These are phyloP conservation scores for Phytoseiulus persimilis DNA, from an alignment of 2,888 invertebrate genomes.

Conservation along the genomic window DNA sequence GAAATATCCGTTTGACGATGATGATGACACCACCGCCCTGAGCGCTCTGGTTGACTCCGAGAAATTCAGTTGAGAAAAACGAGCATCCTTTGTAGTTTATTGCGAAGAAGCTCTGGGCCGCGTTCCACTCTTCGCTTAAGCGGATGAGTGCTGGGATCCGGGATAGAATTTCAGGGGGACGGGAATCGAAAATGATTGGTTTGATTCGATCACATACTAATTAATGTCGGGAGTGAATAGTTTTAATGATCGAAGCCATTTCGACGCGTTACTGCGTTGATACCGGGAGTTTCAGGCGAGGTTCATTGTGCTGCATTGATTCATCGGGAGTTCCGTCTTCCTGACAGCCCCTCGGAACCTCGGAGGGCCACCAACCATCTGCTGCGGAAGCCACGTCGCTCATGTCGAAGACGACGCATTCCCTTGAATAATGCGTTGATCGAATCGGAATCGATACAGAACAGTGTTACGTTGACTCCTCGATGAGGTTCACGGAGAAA, in stretches of 20 bases:
- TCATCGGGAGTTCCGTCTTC: too few relatives aligned
- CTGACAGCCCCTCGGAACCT: too few relatives aligned
- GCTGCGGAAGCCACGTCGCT: too few relatives aligned
- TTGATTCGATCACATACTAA: too few relatives aligned
- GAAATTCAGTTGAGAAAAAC: background rate
- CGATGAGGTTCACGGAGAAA: background rate
- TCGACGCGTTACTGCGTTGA: too few relatives aligned
- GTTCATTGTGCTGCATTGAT: too few relatives aligned
- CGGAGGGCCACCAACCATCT: too few relatives aligned
- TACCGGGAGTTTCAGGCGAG: too few relatives aligned
- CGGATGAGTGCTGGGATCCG: background rate
- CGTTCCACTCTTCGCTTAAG: background rate
- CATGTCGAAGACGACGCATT: too few relatives aligned
- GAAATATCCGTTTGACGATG: background rate
- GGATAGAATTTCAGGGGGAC: background rate
- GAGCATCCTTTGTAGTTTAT: background rate
- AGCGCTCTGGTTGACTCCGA: background rate
- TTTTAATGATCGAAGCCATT: too few relatives aligned
- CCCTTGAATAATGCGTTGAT: too few relatives aligned
- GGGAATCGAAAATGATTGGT: background rate
- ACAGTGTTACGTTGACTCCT: background rate
- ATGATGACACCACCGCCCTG: background rate
- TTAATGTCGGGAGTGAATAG: too few relatives aligned
- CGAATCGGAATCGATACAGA: background rate
- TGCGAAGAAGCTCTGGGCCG: background rate